Conservation (phyloP, 1,140 invertebrate species). For the Pararge aegeria region DNA sequence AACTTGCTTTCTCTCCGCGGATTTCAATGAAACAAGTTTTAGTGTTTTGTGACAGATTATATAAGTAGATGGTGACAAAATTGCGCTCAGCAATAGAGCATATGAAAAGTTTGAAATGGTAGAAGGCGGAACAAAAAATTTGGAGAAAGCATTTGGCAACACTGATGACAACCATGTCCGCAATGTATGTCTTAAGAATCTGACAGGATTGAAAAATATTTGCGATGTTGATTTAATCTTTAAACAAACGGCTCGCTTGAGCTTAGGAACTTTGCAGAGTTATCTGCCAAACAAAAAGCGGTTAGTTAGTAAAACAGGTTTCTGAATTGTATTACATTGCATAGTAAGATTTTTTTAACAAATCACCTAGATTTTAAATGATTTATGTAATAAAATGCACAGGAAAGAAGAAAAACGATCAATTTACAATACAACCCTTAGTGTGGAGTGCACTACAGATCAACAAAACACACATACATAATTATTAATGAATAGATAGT, state of each 20-base stretch:
- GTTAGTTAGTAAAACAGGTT: not conserved
- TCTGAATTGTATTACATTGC: not conserved
- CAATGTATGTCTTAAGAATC: conserved; percentile 7
- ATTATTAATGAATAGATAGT: too few relatives aligned
- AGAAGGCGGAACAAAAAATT: conserved; percentile 39
- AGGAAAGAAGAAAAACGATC: too few relatives aligned
- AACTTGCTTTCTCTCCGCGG: conserved; percentile 56
- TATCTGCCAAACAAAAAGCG: not conserved
- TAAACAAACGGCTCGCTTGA: not conserved
- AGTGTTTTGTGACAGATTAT: conserved; percentile 52
- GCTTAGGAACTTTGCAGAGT: not conserved
- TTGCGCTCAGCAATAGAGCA: conserved; percentile 42
- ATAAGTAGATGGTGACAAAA: conserved; percentile 61
- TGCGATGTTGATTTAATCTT: conserved; percentile 2
- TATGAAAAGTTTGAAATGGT: conserved; percentile 47
- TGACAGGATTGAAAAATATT: not conserved
- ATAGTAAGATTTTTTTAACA: not conserved
- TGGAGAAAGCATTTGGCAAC: conserved; percentile 49
- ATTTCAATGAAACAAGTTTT: conserved; percentile 58
- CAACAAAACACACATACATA: too few relatives aligned
- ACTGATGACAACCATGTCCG: conserved; percentile 28
- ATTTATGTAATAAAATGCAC: too few relatives aligned
- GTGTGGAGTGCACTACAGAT: too few relatives aligned
- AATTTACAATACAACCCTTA: too few relatives aligned
- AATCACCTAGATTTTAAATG: too few relatives aligned